These are phyloP conservation scores for Marisa cornuarietis DNA, from an alignment of 1,140 invertebrate genomes.

Conservation along the genomic window DNA sequence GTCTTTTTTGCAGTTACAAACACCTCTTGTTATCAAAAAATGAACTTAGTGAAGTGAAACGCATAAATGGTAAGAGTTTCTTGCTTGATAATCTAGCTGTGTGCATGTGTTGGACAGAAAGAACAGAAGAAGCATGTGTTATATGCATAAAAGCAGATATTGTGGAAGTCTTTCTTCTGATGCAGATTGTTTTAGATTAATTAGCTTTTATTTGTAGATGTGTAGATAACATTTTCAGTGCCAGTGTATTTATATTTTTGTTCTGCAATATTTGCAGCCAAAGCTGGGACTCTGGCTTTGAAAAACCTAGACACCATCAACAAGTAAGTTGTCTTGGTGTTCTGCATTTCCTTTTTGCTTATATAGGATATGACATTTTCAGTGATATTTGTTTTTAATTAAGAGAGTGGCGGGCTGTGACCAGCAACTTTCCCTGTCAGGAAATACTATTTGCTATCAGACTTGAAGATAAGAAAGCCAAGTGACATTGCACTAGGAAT, in stretches of 20 bases:
- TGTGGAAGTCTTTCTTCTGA: not conserved
- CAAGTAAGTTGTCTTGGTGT: slow-evolving; percentile 51
- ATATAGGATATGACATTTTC: too few species aligned
- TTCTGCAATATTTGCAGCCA: slow-evolving; percentile 46
- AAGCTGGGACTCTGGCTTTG: slow-evolving; percentile 57
- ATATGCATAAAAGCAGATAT: not conserved
- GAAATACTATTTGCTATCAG: too few species aligned
- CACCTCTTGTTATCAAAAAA: slow-evolving; percentile 65
- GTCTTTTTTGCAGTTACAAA: slow-evolving; percentile 60
- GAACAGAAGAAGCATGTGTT: too few species aligned
- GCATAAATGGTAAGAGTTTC: slow-evolving; percentile 60
- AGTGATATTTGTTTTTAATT: too few species aligned
- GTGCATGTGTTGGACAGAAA: too few species aligned
- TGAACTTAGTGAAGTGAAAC: slow-evolving; percentile 66
- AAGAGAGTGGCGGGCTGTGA: too few species aligned
- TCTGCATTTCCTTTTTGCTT: too few species aligned
- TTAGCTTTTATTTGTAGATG: not conserved
- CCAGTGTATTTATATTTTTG: slow-evolving; percentile 3
- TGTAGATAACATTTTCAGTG: slow-evolving; percentile 3
- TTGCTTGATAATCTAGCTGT: too few species aligned
- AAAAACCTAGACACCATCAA: slow-evolving; percentile 58
- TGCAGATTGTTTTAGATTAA: not conserved
- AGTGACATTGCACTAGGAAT: too few species aligned
- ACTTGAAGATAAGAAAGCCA: too few species aligned
- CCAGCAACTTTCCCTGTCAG: too few species aligned